Percentiles rank a stretch among this genome's conserved stretches.
Evolutionary conservation across 2,888 invertebrate genomes (phyloP).

Genomic region (Odontomyia ornata): DNA sequence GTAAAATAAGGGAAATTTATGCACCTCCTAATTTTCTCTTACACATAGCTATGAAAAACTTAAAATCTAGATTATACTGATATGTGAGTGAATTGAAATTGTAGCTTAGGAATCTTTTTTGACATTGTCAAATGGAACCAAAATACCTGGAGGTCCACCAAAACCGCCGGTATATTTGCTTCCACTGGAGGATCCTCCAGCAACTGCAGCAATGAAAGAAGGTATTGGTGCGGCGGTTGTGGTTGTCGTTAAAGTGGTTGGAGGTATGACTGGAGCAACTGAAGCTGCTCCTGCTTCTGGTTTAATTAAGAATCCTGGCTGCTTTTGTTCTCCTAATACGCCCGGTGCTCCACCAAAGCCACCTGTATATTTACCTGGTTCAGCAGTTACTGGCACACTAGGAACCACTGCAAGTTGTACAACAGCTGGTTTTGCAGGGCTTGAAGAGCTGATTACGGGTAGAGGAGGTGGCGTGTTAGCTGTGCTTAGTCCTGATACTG

Average conservation of each 20-base stretch:
- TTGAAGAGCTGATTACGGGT: neutral
- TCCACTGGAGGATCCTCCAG: neutral
- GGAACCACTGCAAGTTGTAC: neutral
- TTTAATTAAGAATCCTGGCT: slow-evolving; percentile 53
- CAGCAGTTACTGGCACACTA: neutral
- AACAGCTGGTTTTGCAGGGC: neutral
- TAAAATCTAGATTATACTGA: slow-evolving; percentile 33
- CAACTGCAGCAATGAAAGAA: neutral
- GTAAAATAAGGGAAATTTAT: neutral
- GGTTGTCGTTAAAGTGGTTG: neutral
- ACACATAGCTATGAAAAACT: neutral
- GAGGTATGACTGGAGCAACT: neutral
- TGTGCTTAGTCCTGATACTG: neutral
- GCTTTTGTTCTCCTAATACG: slow-evolving; percentile 53
- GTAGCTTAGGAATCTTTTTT: slow-evolving; percentile 3
- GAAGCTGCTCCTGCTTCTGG: slow-evolving; percentile 50
- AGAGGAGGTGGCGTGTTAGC: neutral
- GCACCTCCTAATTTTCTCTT: neutral
- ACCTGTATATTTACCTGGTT: slow-evolving; percentile 58
- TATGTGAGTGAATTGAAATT: neutral
- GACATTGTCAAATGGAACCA: slow-evolving; percentile 58
- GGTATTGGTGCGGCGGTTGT: neutral
- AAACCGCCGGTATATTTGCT: slow-evolving; percentile 57
- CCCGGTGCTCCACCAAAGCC: slow-evolving; percentile 59
- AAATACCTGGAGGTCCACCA: slow-evolving; percentile 62